Base-by-base conservation (phyloP, 92 coral and sea anemone species). In the Porites evermanni region DNA sequence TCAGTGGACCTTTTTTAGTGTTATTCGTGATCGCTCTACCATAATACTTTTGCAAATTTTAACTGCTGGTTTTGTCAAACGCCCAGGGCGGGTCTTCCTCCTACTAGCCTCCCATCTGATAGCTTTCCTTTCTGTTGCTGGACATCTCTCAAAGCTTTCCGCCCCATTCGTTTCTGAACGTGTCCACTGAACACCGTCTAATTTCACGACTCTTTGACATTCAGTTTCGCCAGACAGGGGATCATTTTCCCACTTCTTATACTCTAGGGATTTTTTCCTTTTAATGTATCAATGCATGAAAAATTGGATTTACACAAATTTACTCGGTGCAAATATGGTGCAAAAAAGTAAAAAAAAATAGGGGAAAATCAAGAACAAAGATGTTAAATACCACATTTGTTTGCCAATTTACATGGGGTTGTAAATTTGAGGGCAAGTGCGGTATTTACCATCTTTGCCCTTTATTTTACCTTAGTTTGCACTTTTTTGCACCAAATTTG, bases 51-150 rank as follows among this genome's bases (percentile, higher is more conserved):
- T 67, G 71, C 71, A 67, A 67, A n/a, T 67, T 67, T 67, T 7
- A 67, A 67, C 10, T 67, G 71, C 47, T 67, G 71, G 71, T 67
- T 67, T 67, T 67, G 71, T 67, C 71, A 67, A 67, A 67, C 29
- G 71, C 19, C 74, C 74, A 69, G 74, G 32, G 32, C 32, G 32
- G 2, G 74, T 69, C 74, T 69, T 10, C 74, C 74, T 9, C 74
- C 50, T 52, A 69, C 53, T 32, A 52, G 74, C 74, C 32, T 69
- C 74, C 53, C 74, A 69, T 69, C 74, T 69, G 74, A n/a, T 69
- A 69, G 74, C 74, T 69, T 69, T 69, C 74, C 53, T 69, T 69
- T 69, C 20, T 69, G 74, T 69, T 69, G 74, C 17, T 69, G 74
- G 74, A 69, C 74, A 69, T 69, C 74, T 69, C 74, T 69, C 47